phyloP scores from a whole-genome alignment of 2,113 vertebrate genomes.

The Petroica traversi region DNA sequence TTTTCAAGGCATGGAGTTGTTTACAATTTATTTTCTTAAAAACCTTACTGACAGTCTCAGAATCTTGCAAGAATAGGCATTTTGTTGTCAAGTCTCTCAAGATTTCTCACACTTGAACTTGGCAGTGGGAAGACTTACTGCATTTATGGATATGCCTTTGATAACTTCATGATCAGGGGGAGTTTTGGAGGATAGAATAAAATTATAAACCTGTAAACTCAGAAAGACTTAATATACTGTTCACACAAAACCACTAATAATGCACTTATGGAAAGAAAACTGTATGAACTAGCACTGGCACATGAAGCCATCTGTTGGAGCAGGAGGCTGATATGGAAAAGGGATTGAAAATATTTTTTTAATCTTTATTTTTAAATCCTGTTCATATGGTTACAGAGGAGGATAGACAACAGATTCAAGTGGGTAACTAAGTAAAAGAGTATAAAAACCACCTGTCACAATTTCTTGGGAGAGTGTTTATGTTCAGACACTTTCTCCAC shows the following conservation, averaged over 20 bases:
- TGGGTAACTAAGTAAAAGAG: slow-evolving; percentile 32
- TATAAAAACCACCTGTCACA: slow-evolving; percentile 28
- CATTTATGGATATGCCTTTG: neutral
- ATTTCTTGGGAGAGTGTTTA: neutral
- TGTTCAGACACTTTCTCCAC: neutral
- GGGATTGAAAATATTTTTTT: slow-evolving; percentile 64
- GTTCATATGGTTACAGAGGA: slow-evolving; percentile 66
- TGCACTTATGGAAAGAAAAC: slow-evolving; percentile 16
- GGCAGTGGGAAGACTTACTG: neutral
- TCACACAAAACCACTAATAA: neutral
- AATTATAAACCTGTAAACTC: slow-evolving; percentile 39
- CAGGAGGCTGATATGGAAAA: slow-evolving; percentile 36
- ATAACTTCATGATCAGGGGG: neutral
- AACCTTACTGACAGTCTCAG: neutral
- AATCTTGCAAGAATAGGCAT: slow-evolving; percentile 23
- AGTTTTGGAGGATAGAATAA: slow-evolving; percentile 6
- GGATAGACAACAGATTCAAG: slow-evolving; percentile 52
- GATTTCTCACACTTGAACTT: slow-evolving; percentile 3
- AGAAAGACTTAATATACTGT: slow-evolving; percentile 10
- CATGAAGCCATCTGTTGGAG: slow-evolving; percentile 62
- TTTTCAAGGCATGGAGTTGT: neutral
- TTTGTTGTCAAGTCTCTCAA: slow-evolving; percentile 40
- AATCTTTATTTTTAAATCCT: slow-evolving; percentile 69
- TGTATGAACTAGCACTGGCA: slow-evolving; percentile 18
- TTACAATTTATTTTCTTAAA: neutral